Percentiles rank a stretch among this genome's conserved stretches.
Conservation (phyloP, 2,797 vertebrate species). For the Trichosurus vulpecula region DNA sequence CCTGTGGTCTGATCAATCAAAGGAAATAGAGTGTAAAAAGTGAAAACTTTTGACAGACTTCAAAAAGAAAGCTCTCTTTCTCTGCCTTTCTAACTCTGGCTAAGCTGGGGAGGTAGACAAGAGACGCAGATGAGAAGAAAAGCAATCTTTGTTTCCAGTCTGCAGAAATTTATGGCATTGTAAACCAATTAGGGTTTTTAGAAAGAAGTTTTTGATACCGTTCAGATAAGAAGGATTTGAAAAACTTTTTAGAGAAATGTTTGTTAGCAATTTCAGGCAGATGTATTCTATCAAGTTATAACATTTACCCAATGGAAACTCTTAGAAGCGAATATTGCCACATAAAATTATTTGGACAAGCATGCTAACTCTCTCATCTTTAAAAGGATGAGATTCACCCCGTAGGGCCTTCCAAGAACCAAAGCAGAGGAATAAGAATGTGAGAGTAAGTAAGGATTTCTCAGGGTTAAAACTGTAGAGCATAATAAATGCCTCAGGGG, state of each 20-base stretch:
- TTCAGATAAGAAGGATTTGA: background rate
- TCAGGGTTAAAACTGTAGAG: no score
- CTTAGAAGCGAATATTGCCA: background rate
- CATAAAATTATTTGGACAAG: background rate
- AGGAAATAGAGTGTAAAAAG: background rate
- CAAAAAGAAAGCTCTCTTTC: background rate
- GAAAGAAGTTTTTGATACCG: background rate
- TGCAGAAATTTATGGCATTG: background rate
- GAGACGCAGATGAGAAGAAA: background rate
- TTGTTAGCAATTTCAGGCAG: background rate
- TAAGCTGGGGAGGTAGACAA: background rate
- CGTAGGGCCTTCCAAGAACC: no score
- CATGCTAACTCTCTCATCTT: background rate
- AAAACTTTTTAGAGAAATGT: background rate
- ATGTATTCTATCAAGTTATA: background rate
- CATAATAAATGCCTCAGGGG: no score
- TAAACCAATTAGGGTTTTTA: background rate
- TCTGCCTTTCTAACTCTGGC: background rate
- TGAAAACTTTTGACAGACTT: background rate
- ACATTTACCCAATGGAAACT: background rate
- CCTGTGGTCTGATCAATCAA: background rate
- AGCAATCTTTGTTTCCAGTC: background rate
- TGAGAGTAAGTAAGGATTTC: no score
- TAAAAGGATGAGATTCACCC: background rate
- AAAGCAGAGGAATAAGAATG: no score